Evolutionary conservation across 1,140 invertebrate genomes (phyloP).

Genomic region (Saccostrea cuccullata): DNA sequence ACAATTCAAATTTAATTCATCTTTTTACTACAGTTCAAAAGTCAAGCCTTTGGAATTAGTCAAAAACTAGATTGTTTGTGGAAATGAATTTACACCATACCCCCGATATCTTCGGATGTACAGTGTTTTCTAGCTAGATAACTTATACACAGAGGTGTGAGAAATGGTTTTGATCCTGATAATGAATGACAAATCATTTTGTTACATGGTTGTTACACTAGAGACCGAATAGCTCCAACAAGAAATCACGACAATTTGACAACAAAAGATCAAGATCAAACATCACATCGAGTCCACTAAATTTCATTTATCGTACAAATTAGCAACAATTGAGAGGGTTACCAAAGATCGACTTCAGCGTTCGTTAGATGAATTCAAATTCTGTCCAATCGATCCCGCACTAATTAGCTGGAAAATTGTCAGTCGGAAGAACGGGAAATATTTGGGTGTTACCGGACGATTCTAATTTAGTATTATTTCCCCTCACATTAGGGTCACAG

Average conservation of each 20-base stretch:
- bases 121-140: no score
- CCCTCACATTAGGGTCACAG: constrained; percentile 12
- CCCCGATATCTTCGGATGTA: no score
- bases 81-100: no score
- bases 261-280: constrained; percentile 42
- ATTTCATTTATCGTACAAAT: constrained; percentile 65
- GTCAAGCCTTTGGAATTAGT: no score
- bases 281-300: constrained; percentile 21
- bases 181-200: constrained; percentile 37
- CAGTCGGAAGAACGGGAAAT: constrained; percentile 50
- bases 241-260: constrained; percentile 40
- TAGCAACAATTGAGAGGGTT: constrained; percentile 66
- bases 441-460: constrained; percentile 59
- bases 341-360: constrained; percentile 49
- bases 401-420: constrained; percentile 56
- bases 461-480: constrained; percentile 51
- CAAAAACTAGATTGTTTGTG: no score
- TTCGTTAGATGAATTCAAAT: constrained; percentile 60
- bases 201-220: constrained; percentile 43
- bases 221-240: constrained; percentile 34
- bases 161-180: constrained; percentile 36
- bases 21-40: no score
- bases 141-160: background rate
- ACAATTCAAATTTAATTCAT: no score
- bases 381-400: constrained; percentile 48